Conservation (phyloP, 2,113 vertebrate genomes). For the Ibidorhyncha struthersii region DNA sequence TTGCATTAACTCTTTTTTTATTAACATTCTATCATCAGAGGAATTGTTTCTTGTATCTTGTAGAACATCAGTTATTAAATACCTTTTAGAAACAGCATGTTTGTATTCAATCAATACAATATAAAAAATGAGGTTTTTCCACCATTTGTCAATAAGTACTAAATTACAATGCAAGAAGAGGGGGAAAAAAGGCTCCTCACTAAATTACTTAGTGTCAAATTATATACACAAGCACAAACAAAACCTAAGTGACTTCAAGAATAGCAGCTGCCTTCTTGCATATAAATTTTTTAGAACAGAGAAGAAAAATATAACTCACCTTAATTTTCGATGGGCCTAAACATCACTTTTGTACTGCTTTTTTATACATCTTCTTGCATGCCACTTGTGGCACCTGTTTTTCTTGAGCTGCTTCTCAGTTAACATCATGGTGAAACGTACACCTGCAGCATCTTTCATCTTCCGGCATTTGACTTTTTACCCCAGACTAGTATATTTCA, state of each 20-base stretch:
- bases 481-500: not conserved
- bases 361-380: not conserved
- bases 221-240: not conserved
- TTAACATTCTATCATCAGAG: not conserved
- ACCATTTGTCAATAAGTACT: not conserved
- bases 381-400: not conserved
- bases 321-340: not conserved
- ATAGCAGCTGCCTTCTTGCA: not conserved
- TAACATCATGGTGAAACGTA: not conserved
- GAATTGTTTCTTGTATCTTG: not conserved
- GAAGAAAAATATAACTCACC: not conserved
- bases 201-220: not conserved
- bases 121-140: not conserved
- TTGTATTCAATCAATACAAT: not conserved
- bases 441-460: not conserved
- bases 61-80: not conserved
- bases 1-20: not conserved
- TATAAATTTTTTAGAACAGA: not conserved
- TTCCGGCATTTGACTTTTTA: not conserved
- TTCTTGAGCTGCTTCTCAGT: not conserved
- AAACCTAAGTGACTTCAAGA: not conserved
- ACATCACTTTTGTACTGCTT: too few species aligned
- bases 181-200: accelerated
- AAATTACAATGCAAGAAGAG: not conserved
- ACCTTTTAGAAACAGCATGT: not conserved